These are phyloP conservation scores for Emydocephalus ijimae DNA, from an alignment of 2,113 vertebrate genomes.

Conservation along the genomic window DNA sequence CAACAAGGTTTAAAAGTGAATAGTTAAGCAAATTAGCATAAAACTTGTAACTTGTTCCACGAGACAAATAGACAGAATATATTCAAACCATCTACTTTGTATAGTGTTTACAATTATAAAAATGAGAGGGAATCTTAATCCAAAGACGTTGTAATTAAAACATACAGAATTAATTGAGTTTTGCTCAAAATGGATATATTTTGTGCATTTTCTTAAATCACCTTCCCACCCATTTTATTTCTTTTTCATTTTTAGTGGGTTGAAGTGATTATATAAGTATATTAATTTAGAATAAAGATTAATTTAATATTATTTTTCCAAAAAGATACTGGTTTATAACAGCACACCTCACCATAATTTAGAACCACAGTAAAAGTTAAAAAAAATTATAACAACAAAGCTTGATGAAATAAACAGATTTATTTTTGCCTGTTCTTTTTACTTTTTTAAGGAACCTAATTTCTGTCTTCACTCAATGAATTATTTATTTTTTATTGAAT, in stretches of 20 bases:
- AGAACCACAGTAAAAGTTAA: neutral
- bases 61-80: neutral
- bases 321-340: neutral
- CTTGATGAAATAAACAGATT: neutral
- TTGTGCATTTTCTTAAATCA: neutral
- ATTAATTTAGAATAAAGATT: neutral
- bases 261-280: neutral
- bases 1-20: neutral
- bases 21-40: neutral
- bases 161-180: neutral
- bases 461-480: neutral
- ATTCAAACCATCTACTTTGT: neutral
- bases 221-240: neutral
- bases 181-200: neutral
- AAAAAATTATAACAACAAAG: neutral
- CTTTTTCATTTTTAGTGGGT: neutral
- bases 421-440: neutral
- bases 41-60: neutral
- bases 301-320: neutral
- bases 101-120: neutral
- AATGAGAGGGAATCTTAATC: neutral
- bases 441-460: neutral
- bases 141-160: neutral
- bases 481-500: neutral
- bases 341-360: neutral